phyloP scores from a whole-genome alignment of 2,797 vertebrate genomes.

The Mastacembelus armatus region DNA sequence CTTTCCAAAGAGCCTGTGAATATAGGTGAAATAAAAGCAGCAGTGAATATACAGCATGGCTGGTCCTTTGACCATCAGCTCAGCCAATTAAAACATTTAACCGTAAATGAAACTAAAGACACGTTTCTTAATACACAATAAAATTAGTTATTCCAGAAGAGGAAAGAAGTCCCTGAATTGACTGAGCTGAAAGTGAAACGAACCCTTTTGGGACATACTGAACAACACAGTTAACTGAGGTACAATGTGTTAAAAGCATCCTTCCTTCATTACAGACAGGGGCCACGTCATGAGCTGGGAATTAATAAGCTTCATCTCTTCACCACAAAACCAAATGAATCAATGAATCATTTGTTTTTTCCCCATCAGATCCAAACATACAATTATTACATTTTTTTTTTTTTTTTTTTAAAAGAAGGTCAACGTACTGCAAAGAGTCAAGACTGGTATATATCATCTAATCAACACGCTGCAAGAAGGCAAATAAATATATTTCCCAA shows the following conservation, averaged over 20 bases:
- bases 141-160: not conserved
- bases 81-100: constrained; percentile 13
- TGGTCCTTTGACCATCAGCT: constrained; percentile 21
- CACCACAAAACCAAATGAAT: no score
- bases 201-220: not conserved
- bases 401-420: no score
- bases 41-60: constrained; percentile 34
- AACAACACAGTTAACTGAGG: constrained; percentile 44
- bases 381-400: no score
- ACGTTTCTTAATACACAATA: not conserved
- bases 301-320: constrained; percentile 2
- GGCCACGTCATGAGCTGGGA: constrained; percentile 35
- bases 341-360: no score
- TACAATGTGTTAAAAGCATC: constrained; percentile 52
- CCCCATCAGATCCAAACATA: no score
- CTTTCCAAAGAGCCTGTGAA: constrained; percentile 33
- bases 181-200: constrained; percentile 34
- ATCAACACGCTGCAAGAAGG: not conserved
- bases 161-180: not conserved
- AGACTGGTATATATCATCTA: not conserved
- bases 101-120: not conserved
- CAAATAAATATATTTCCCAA: not conserved
- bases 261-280: constrained; percentile 10
- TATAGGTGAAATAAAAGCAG: constrained; percentile 53
- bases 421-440: no score